phyloP scores from a whole-genome alignment of 2,888 invertebrate genomes.

The Hartigia nigra region DNA sequence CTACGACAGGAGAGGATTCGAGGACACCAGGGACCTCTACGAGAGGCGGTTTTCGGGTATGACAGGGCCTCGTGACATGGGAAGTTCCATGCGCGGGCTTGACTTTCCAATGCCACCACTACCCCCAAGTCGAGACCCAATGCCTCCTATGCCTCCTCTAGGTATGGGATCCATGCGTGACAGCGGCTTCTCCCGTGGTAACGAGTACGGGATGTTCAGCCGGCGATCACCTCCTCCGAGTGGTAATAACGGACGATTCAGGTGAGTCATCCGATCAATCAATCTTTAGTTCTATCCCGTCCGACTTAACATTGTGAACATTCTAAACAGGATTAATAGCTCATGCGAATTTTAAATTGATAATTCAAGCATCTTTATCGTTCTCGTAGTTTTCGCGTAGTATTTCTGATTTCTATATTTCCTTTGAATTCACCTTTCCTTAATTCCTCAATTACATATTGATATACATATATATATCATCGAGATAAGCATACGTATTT shows the following conservation, averaged over 20 bases:
- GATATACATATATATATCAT: too few species aligned
- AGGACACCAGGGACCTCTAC: slow-evolving; percentile 82
- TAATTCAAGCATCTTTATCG: neutral
- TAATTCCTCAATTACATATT: neutral
- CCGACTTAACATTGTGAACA: slow-evolving; percentile 61
- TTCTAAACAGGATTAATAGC: slow-evolving; percentile 59
- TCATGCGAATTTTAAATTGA: slow-evolving; percentile 53
- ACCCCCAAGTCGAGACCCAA: slow-evolving; percentile 77
- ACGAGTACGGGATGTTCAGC: slow-evolving; percentile 85
- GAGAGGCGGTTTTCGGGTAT: slow-evolving; percentile 80
- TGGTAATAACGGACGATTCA: slow-evolving; percentile 64
- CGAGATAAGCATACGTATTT: neutral
- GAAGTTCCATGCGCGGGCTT: slow-evolving; percentile 67
- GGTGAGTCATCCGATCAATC: slow-evolving; percentile 51
- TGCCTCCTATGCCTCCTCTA: slow-evolving; percentile 81
- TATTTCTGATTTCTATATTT: neutral
- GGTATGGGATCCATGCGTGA: slow-evolving; percentile 77
- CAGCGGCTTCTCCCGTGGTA: slow-evolving; percentile 71
- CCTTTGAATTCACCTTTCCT: neutral
- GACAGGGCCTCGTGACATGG: slow-evolving; percentile 70
- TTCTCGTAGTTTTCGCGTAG: neutral
- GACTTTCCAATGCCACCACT: slow-evolving; percentile 81
- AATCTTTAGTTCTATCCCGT: slow-evolving; percentile 37
- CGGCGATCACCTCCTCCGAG: slow-evolving; percentile 79
- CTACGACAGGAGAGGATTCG: slow-evolving; percentile 81